Base-by-base conservation (phyloP, 2,113 vertebrate genomes). In the Ranitomeya imitator region DNA sequence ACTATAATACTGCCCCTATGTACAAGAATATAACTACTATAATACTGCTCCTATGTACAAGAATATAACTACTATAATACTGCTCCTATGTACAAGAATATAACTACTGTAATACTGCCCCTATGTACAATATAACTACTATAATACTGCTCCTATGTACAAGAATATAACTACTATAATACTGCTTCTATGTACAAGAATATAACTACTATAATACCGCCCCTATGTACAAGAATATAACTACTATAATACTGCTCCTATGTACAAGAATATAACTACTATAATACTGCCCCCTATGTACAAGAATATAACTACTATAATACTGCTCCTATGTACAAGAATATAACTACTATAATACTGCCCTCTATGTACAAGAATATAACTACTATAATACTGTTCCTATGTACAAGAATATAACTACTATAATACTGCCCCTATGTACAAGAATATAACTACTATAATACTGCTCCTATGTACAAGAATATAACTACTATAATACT, bases 1-100 rank as follows among this genome's bases (percentile, higher is more conserved):
- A 51, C 73, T 76, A 76, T 76, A 76, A 76, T 76, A 76, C 73
- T 76, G 73, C 18, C 73, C 73, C 73, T 52, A 76, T 76, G 8
- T 76, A 76, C 63, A 65, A 2, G 63, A n/a, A 65, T 65, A 65
- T 65, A 65, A n/a, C 63, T 65, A 65, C 63, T 65, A n/a, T 65
- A 65, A 57, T 57, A 57, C 55, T 9, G 63, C 63, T 10, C 21
- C 63, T 65, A 65, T 65, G 10, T 65, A 65, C 45, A 76, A 52
- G 45, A 52, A 51, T 51, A 76, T 76, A 76, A 51, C 9, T 76
- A 18, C 37, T 65, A n/a, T 65, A 65, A 65, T 65, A 65, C 63
- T 65, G 63, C 63, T 11, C 63, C 63, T 65, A 65, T 65, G 10
- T 65, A 65, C 19, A 65, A 11, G 63, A 45, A 65, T 65, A 37